Evolutionary conservation across 2,113 vertebrate species (phyloP), one percentile per base, ranked within the genome.

Genomic region (Sminthopsis crassicaudata): DNA sequence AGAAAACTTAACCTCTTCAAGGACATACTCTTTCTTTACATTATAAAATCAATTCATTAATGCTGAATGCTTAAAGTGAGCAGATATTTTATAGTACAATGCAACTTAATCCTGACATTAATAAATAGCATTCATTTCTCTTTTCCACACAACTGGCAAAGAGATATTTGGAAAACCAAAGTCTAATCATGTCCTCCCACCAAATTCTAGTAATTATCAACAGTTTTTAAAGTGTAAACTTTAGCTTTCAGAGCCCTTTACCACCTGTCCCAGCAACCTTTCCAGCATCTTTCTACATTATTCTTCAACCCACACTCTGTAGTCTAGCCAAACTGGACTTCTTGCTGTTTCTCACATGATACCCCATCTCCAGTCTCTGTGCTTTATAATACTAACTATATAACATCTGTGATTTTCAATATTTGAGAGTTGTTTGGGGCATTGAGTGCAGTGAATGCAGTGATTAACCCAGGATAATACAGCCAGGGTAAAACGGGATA

Each of bases 1-100:
- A 22, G 54, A 36, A 91, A 96, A 46, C 67, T 23, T 91, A 93
- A 95, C 16, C 23, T 94, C 90, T 55, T 93, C 55, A 90, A 92
- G 94, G 94, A 92, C 93, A 89, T 88, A 8, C 14, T 46, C 26
- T 95, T 84, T 22, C 46, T 93, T 91, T 30, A 48, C 16, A 53
- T 46, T 57, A 91, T 0, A 92, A 94, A 90, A 67, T 53, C 23
- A 84, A 92, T 48, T 90, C 30, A 93, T 52, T 92, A 76, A 91
- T 95, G 84, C 93, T 89, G 51, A 88, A 10, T 24, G 0, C 54
- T 91, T 89, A 48, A 53, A 91, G 57, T 53, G 88, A 90, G 24
- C 50, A 93, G 91, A 51, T 50, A 84, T 84, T 84, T 84, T 84
- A 42, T 84, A 1, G 46, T 54, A 57, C 55, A 48, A 93, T 92